These are phyloP conservation scores for Athalia rosae DNA, from an alignment of 2,888 invertebrate species.

Conservation along the genomic window DNA sequence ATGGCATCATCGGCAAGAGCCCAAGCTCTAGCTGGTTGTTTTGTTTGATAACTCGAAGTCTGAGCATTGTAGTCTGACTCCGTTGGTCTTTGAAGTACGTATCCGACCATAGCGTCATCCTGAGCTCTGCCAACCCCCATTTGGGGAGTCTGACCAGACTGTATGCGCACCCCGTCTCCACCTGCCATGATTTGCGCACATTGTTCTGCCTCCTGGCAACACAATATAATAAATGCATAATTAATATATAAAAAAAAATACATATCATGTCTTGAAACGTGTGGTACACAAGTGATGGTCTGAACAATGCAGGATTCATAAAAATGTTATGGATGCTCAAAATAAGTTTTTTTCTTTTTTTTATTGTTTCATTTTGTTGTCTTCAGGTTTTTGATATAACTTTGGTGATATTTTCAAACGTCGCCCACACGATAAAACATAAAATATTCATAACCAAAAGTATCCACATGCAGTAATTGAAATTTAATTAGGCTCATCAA, in stretches of 20 bases:
- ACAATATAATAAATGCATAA: conserved; percentile 30
- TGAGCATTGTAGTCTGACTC: conserved; percentile 83
- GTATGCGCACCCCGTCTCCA: conserved; percentile 69
- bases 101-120: conserved; percentile 95
- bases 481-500: conserved; percentile 18
- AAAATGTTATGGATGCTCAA: too few relatives aligned
- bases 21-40: conserved; percentile 84
- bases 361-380: too few relatives aligned
- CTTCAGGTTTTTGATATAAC: background rate
- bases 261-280: background rate
- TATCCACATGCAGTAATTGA: conserved; percentile 35
- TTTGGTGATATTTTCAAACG: background rate
- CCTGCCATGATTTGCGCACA: conserved; percentile 71
- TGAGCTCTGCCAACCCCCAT: conserved; percentile 76
- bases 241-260: background rate
- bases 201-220: conserved; percentile 69
- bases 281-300: background rate
- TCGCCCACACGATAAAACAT: background rate
- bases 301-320: background rate
- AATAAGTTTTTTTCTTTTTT: too few relatives aligned
- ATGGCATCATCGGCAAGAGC: conserved; percentile 92
- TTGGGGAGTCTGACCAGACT: conserved; percentile 70
- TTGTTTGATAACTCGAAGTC: conserved; percentile 81
- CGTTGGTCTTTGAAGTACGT: conserved; percentile 90
- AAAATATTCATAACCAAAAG: background rate